A percentile compares a stretch with the other conserved stretches of the same genome.
Evolutionary conservation across 2,797 vertebrate species (phyloP).

Genomic region (Echeneis naucrates): DNA sequence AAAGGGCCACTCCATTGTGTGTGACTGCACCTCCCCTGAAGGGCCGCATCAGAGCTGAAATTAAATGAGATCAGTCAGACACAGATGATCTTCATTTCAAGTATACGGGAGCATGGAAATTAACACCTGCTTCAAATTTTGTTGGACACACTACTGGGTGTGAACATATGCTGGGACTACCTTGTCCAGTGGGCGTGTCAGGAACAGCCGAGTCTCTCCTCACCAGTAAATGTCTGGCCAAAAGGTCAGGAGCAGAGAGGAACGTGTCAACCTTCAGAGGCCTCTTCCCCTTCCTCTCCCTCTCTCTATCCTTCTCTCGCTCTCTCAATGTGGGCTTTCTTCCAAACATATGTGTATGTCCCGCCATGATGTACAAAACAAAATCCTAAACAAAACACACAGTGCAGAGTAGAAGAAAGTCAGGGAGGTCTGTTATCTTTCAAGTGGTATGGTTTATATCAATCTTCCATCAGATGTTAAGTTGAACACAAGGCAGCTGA

Average conservation of each 20-base stretch:
- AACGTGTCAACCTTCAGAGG: constrained; percentile 92
- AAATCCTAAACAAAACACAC: constrained; percentile 88
- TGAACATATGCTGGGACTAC: constrained; percentile 57
- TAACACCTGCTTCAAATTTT: neutral
- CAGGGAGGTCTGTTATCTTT: constrained; percentile 82
- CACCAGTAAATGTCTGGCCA: constrained; percentile 89
- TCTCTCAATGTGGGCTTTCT: constrained; percentile 87
- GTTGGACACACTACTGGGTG: neutral
- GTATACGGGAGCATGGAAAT: neutral
- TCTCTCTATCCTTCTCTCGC: constrained; percentile 87
- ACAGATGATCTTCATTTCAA: neutral
- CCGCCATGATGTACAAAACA: constrained; percentile 93
- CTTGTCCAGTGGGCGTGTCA: constrained; percentile 78
- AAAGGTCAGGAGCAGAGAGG: constrained; percentile 91
- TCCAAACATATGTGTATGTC: constrained; percentile 92
- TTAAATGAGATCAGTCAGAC: neutral
- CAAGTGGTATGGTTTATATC: constrained; percentile 62
- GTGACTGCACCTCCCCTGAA: constrained; percentile 90
- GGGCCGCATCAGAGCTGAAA: constrained; percentile 87
- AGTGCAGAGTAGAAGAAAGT: constrained; percentile 47
- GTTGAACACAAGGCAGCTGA: constrained; percentile 69
- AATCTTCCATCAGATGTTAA: constrained; percentile 73
- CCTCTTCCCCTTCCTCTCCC: constrained; percentile 87
- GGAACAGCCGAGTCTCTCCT: constrained; percentile 84
- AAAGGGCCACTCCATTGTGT: constrained; percentile 89